A percentile compares a stretch with the other conserved stretches of the same genome.
These are phyloP conservation scores for Eristalis intricaria DNA, from an alignment of 2,888 invertebrate species.

Conservation along the genomic window DNA sequence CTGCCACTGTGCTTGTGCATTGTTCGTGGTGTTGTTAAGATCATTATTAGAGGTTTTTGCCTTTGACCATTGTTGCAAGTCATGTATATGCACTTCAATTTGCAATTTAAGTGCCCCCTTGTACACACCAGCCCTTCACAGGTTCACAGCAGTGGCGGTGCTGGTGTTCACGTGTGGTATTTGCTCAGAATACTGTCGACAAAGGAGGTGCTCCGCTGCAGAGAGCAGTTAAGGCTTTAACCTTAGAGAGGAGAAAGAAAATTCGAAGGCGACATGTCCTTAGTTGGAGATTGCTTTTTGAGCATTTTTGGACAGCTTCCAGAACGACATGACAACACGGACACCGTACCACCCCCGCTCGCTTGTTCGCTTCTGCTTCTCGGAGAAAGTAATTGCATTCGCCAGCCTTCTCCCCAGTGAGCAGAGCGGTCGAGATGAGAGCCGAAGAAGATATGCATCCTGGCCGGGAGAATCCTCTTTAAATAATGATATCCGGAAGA, in stretches of 20 bases:
- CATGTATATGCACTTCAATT: conserved; percentile 61
- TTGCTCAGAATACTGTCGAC: not conserved
- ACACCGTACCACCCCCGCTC: conserved; percentile 31
- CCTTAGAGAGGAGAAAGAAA: not conserved
- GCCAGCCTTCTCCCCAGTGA: conserved; percentile 24
- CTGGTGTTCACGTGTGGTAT: conserved; percentile 17
- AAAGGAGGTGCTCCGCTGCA: not conserved
- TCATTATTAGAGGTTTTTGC: conserved; percentile 57
- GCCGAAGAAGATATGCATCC: conserved; percentile 56
- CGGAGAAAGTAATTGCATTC: conserved; percentile 59
- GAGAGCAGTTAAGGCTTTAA: conserved; percentile 12
- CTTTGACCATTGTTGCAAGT: conserved; percentile 59
- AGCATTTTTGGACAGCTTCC: conserved; percentile 63
- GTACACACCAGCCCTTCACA: not conserved
- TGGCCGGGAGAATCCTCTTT: conserved; percentile 65
- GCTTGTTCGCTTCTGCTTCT: not conserved
- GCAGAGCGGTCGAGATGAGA: conserved; percentile 38
- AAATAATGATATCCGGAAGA: conserved; percentile 66
- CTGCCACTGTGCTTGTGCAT: conserved; percentile 16
- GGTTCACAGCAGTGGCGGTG: not conserved
- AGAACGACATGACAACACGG: conserved; percentile 56
- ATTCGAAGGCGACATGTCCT: conserved; percentile 38
- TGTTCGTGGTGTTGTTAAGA: conserved; percentile 63
- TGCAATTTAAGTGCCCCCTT: conserved; percentile 44
- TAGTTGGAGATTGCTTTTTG: conserved; percentile 43